Evolutionary conservation across 2,888 invertebrate species (phyloP), one percentile per base, ranked within the genome.

Genomic region (Altica lythri): DNA sequence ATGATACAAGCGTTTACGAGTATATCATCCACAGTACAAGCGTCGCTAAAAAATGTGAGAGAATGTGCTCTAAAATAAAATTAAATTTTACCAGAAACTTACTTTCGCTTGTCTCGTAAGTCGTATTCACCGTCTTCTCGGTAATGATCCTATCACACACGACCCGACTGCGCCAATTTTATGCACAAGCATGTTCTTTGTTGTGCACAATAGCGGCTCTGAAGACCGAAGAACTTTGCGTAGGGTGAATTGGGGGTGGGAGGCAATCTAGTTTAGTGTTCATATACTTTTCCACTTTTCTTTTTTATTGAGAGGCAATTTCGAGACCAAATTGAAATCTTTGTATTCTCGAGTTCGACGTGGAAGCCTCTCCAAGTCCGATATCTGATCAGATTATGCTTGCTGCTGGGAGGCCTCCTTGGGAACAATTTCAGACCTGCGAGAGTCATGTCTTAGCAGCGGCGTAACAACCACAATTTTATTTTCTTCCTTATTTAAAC

Each of bases 281-380:
- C 73, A 72, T 73, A 72, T 72, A 72, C 70, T 73, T 73, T 72
- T 72, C 72, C 71, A 66, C 71, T 72, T 72, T 72, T 72, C 69
- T 67, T 70, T 71, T 73, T 73, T 72, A 73, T 73, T 72, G 74
- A 73, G 74, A 75, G 75, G 73, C 75, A 75, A 75, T 75, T 74
- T 74, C 75, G 68, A 67, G 70, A 66, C 74, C 72, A 75, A 75
- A 75, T 75, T 75, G 75, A 75, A 75, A 75, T 75, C 75, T 75
- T 75, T 75, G 73, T 75, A 72, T 73, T 74, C 73, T 70, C 69
- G 72, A 74, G 72, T 70, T 72, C 72, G 72, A 72, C 71, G 71
- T 59, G 68, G 72, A 72, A 71, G 71, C 72, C 74, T 68, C 72
- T 73, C 72, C 71, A 72, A 70, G 73, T 70, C 72, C 73, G 73